Conservation (phyloP, 1,140 invertebrate species). For the Drosophila biarmipes region DNA sequence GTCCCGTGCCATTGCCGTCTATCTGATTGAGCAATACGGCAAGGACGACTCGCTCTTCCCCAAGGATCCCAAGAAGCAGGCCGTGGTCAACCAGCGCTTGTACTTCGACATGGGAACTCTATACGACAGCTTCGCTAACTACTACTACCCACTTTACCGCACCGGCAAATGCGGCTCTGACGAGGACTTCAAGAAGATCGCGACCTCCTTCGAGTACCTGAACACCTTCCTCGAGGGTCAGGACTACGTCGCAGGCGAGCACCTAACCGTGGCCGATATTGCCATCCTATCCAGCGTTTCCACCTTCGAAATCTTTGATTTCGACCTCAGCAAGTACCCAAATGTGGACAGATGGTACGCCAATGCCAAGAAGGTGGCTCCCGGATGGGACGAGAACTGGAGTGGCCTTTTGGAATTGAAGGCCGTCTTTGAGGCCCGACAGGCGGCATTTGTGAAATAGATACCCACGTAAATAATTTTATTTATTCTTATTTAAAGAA, state of each 20-base stretch:
- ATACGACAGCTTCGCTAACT: conserved; percentile 78
- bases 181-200: conserved; percentile 87
- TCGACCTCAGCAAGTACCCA: conserved; percentile 88
- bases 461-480: not conserved
- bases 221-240: conserved; percentile 88
- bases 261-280: conserved; percentile 90
- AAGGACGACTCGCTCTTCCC: conserved; percentile 86
- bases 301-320: conserved; percentile 87
- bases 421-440: not conserved
- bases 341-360: conserved; percentile 90
- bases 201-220: conserved; percentile 87
- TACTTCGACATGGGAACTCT: conserved; percentile 86
- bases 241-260: conserved; percentile 88
- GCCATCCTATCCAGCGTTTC: conserved; percentile 87
- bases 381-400: conserved; percentile 90
- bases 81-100: conserved; percentile 85
- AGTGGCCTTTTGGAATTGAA: conserved; percentile 80
- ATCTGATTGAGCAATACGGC: conserved; percentile 66
- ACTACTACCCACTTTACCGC: conserved; percentile 89
- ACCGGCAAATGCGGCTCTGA: conserved; percentile 85
- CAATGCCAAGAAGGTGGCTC: conserved; percentile 87
- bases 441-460: not conserved
- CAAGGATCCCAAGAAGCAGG: conserved; percentile 77
- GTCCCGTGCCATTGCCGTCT: conserved; percentile 69
- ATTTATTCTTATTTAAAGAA: not conserved